Base-by-base conservation (phyloP, 2,113 vertebrate species). In the Etheostoma spectabile region DNA sequence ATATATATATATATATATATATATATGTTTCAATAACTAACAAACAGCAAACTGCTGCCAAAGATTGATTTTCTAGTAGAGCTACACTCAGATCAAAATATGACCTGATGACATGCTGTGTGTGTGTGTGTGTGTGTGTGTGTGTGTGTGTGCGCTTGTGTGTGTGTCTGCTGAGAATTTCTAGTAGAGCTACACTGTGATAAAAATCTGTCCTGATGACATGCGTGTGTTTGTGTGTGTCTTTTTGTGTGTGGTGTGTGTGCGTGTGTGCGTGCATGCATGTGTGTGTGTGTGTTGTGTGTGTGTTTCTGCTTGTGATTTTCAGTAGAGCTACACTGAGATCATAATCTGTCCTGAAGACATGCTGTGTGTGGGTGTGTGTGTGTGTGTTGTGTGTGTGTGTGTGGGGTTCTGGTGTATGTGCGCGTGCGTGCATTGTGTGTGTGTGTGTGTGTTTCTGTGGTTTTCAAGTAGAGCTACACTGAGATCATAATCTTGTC, bases 391-490 rank as follows among this genome's bases (percentile, higher is more conserved):
- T 45, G 6, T 42, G 38, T 55, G 62, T 42, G 8, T 38, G 46
- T 61, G 55, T 46, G 53, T 59, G 55, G 27, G n/a, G n/a, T n/a
- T n/a, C n/a, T n/a, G n/a, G 8, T 49, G 46, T 55, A 55, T 52
- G 53, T 59, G 49, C 24, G 35, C 27, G 6, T 49, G 46, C 55
- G 61, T 52, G 53, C 27, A 27, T 27, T 27, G 27, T 21, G 42
- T 60, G 69, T 30, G 67, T 82, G 71, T 78, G 49, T 72, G 59
- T 64, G 61, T 74, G 42, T 21, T n/a, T n/a, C n/a, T n/a, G n/a
- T n/a, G n/a, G n/a, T n/a, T n/a, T n/a, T n/a, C n/a, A n/a, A n/a
- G n/a, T n/a, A n/a, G n/a, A n/a, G n/a, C n/a, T n/a, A n/a, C n/a
- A n/a, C n/a, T n/a, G n/a, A n/a, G n/a, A n/a, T n/a, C n/a, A n/a